Evolutionary conservation across 37 sponge, comb jelly and placozoan species (phyloP), one percentile per base, ranked within the genome.

Genomic region (Hexactinellida sp.): DNA sequence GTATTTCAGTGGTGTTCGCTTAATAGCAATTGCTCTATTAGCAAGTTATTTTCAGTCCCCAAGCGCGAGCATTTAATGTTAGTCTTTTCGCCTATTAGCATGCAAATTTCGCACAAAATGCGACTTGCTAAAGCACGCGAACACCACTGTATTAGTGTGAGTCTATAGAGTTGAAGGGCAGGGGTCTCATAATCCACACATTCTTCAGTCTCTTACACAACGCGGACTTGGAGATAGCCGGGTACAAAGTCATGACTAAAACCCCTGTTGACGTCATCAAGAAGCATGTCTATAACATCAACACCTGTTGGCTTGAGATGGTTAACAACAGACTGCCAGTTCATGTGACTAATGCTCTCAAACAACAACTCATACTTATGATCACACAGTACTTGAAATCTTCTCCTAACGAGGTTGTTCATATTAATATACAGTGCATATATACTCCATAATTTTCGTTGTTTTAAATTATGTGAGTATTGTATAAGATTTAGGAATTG

Each of bases 191-290:
- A 63, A 63, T 63, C 76, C 76, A 63, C 76, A 63, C 76, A 32
- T 63, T 63, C 34, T 63, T 63, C 76, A 63, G 76, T n/a, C 30
- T 63, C 19, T 63, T 63, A 3, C 76, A 63, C 76, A 63, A 63
- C 13, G 76, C 76, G 13, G 76, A 63, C 30, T n/a, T 63, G 13
- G 47, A 41, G 13, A 41, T 41, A 5, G 47, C 47, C 13, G 47
- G 47, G 10, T 41, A 41, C 47, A 41, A 41, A 41, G 47, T 41
- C 47, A 41, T 41, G 47, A 41, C 47, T 41, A 41, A 41, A 41
- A 41, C 47, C 47, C 47, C 47, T 41, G 10, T 41, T 41, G 47
- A 41, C 47, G 47, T 41, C 10, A 41, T 41, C 10, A 41, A 41
- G 47, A 41, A 41, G 13, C 47, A 13, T 13, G 10, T 41, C 47